These are phyloP conservation scores for Melinopterus prodromus DNA, from an alignment of 2,888 invertebrate species.

Conservation along the genomic window DNA sequence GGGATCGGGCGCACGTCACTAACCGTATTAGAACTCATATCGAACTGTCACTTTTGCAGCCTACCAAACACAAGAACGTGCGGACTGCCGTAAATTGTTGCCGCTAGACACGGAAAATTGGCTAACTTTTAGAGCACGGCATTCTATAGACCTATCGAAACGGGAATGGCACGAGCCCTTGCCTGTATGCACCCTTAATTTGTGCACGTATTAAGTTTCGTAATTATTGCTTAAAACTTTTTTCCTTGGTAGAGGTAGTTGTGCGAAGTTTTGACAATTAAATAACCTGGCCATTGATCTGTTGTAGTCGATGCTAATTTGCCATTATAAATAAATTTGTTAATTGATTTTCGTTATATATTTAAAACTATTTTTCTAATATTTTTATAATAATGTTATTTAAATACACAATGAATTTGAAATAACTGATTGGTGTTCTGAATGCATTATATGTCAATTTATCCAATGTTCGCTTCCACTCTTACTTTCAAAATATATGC, in stretches of 20 bases:
- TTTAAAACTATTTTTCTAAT: no score
- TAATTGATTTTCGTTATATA: no score
- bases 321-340: no score
- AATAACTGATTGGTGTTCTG: no score
- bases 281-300: background rate
- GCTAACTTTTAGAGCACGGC: background rate
- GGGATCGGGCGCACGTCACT: constrained; percentile 22
- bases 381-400: no score
- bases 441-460: no score
- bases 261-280: background rate
- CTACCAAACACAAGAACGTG: background rate
- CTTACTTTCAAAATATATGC: no score
- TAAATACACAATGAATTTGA: no score
- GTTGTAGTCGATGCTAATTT: background rate
- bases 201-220: background rate
- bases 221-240: background rate
- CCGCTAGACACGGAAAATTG: background rate
- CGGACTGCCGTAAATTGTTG: constrained; percentile 4
- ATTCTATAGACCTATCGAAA: background rate
- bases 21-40: constrained; percentile 27
- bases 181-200: background rate
- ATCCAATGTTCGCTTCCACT: no score
- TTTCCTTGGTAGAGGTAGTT: background rate
- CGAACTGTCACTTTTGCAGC: constrained; percentile 29
- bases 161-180: background rate